phyloP scores from a whole-genome alignment of 2,888 invertebrate species.

The Drosophila parthenogenetica region DNA sequence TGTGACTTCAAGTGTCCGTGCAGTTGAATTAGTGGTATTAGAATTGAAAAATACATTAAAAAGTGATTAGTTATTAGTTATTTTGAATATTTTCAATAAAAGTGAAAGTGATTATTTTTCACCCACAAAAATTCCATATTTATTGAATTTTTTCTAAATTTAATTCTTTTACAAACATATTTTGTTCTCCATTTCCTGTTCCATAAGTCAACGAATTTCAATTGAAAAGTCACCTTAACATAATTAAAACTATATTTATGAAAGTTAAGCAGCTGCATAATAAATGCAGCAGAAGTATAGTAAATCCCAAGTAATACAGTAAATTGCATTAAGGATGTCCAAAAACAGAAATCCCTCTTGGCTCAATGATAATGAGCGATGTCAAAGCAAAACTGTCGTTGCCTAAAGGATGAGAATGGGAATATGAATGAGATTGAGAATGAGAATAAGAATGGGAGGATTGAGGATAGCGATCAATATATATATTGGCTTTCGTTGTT shows the following conservation, averaged over 20 bases:
- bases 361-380: slow-evolving; percentile 44
- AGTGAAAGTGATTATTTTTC: no score
- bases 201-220: not conserved
- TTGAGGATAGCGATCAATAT: slow-evolving; percentile 25
- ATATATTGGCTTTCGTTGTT: slow-evolving; percentile 2
- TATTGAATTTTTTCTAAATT: no score
- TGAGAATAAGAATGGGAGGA: not conserved
- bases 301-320: slow-evolving; percentile 34
- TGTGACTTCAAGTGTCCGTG: not conserved
- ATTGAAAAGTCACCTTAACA: not conserved
- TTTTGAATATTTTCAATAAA: not conserved
- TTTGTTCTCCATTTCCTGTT: not conserved
- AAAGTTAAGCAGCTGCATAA: slow-evolving; percentile 40
- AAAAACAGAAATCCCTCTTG: slow-evolving; percentile 18
- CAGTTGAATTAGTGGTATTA: slow-evolving; percentile 2
- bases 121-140: no score
- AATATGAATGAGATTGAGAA: not conserved
- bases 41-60: slow-evolving; percentile 1
- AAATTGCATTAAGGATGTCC: slow-evolving; percentile 53
- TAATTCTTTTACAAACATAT: no score
- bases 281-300: slow-evolving; percentile 20
- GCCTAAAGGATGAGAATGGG: slow-evolving; percentile 14
- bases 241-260: slow-evolving; percentile 17
- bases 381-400: slow-evolving; percentile 37
- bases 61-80: not conserved